Percentiles rank a stretch among this genome's conserved stretches.
Evolutionary conservation across 2,113 vertebrate genomes (phyloP).

Genomic region (Sinocyclocheilus anophthalmus): DNA sequence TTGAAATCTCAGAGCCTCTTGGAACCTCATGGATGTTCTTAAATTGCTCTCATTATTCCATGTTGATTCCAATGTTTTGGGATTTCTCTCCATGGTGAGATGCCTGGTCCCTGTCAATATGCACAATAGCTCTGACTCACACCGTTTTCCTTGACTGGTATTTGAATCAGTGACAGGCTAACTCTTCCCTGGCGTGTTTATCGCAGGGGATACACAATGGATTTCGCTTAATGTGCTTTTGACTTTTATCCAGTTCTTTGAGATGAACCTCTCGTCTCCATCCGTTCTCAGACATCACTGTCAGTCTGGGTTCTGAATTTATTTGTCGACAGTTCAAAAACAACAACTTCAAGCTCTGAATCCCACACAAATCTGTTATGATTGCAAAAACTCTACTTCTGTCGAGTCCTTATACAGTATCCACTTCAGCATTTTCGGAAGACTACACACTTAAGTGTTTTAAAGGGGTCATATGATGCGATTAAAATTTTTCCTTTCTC

Average conservation of each 20-base stretch:
- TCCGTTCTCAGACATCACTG: constrained; percentile 4
- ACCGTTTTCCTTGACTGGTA: background rate
- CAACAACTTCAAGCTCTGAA: background rate
- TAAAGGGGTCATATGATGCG: no score
- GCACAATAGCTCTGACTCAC: constrained; percentile 8
- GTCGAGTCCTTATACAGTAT: no score
- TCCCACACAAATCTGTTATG: background rate
- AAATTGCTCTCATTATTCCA: background rate
- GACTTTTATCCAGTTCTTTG: constrained; percentile 19
- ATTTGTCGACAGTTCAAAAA: background rate
- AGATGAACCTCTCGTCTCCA: background rate
- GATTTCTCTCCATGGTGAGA: constrained; percentile 33
- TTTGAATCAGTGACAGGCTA: background rate
- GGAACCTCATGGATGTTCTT: background rate
- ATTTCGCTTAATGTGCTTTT: constrained; percentile 17
- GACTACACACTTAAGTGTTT: no score
- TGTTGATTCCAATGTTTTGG: constrained; percentile 17
- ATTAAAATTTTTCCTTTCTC: no score
- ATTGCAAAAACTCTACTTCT: no score
- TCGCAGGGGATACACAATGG: background rate
- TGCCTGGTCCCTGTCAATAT: constrained; percentile 11
- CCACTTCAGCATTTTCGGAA: no score
- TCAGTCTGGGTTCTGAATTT: background rate
- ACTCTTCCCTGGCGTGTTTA: background rate
- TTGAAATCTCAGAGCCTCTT: constrained; percentile 7